Base-by-base conservation (phyloP, 2,888 invertebrate species). In the Drosophila paracracens region DNA sequence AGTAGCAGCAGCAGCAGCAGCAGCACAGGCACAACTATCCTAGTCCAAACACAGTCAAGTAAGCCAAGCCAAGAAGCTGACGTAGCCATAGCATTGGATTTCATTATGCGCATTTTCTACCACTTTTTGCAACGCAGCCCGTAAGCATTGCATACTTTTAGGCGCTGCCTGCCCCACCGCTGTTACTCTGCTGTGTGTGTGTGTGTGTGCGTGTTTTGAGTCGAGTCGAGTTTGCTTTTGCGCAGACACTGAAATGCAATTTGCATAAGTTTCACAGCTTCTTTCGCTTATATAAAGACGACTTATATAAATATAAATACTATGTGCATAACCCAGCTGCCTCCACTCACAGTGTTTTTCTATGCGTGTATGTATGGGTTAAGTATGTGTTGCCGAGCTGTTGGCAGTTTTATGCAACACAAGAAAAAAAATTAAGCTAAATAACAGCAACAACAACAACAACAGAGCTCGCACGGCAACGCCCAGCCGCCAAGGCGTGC, bases 211-310 rank as follows among this genome's bases (percentile, higher is more conserved):
- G 68, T 67, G 72, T 73, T 74, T 76, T 73, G 67, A 74, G 79
- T 78, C 72, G 73, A 73, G 79, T 76, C 73, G 74, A 73, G 81
- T 70, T 82, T 74, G 65, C 82, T 89, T 77, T 83, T 69, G 89
- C 87, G 81, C 89, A 86, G 85, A 83, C 82, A 89, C 84, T 88
- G 88, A 81, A 90, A 89, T 91, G 89, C 85, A 88, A 91, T 88
- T 91, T 88, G 88, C 91, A 88, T 91, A 91, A 91, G 88, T 88
- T 90, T 90, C 89, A 80, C 91, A 89, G 88, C 91, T 84, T 89
- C 85, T 88, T 89, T 84, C 81, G 77, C 72, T 82, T 88, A 79
- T 81, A 88, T 82, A 85, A 73, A 69, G 61, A 70, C 76, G 70
- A 81, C 81, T 81, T 81, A 86, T 83, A 89, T 89, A 86, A 89